Evolutionary conservation across 2,888 invertebrate species (phyloP).

Genomic region (Lapara coniferarum): DNA sequence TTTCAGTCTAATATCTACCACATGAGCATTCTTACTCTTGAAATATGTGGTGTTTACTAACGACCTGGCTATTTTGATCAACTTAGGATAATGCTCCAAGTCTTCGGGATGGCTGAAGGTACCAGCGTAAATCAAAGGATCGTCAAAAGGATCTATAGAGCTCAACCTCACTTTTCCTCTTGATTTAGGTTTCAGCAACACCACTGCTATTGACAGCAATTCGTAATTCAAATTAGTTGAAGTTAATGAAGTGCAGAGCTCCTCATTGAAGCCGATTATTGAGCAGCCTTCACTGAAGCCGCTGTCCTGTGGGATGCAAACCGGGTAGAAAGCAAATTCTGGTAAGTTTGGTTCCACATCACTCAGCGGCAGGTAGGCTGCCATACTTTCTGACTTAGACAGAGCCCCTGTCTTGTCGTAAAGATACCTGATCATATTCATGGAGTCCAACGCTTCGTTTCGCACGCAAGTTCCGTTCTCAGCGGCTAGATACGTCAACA

Average conservation of each 20-base stretch:
- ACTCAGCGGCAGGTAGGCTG: slow-evolving; percentile 54
- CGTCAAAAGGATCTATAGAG: slow-evolving; percentile 50
- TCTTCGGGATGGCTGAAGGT: slow-evolving; percentile 59
- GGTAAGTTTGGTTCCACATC: slow-evolving; percentile 49
- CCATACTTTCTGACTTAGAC: slow-evolving; percentile 58
- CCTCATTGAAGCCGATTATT: slow-evolving; percentile 51
- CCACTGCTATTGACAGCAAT: slow-evolving; percentile 59
- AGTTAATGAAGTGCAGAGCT: slow-evolving; percentile 54
- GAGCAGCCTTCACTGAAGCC: slow-evolving; percentile 51
- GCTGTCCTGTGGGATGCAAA: slow-evolving; percentile 50
- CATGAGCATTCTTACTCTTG: slow-evolving; percentile 49
- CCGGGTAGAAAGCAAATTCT: slow-evolving; percentile 67
- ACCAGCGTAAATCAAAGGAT: slow-evolving; percentile 64
- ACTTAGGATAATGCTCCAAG: slow-evolving; percentile 54
- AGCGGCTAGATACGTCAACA: slow-evolving; percentile 56
- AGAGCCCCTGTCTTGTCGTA: slow-evolving; percentile 58
- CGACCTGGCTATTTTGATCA: slow-evolving; percentile 52
- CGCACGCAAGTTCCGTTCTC: slow-evolving; percentile 59
- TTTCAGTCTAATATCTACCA: slow-evolving; percentile 53
- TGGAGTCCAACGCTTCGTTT: slow-evolving; percentile 39
- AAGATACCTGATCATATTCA: slow-evolving; percentile 62
- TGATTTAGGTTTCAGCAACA: slow-evolving; percentile 67
- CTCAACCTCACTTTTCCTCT: slow-evolving; percentile 58
- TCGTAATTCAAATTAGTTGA: slow-evolving; percentile 52
- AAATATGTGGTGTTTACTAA: slow-evolving; percentile 61